phyloP scores from a whole-genome alignment of 2,113 vertebrate genomes.

The Hypomesus transpacificus region DNA sequence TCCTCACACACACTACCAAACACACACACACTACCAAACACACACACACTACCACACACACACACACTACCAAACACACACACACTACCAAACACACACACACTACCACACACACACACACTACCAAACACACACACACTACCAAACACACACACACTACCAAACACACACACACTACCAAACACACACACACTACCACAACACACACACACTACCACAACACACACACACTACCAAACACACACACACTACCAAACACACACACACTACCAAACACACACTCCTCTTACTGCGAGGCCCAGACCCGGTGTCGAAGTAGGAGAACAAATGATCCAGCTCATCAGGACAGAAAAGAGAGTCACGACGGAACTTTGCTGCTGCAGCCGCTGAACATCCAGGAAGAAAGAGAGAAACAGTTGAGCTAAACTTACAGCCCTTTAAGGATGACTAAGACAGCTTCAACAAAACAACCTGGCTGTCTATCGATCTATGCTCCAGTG shows the following conservation, averaged over 20 bases:
- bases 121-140: background rate
- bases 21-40: constrained; percentile 4
- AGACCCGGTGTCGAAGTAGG: constrained; percentile 91
- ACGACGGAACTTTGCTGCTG: constrained; percentile 87
- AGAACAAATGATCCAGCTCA: constrained; percentile 96
- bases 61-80: too few relatives aligned
- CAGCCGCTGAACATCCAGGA: constrained; percentile 62
- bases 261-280: too few relatives aligned
- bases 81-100: background rate
- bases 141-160: background rate
- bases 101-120: constrained; percentile 19
- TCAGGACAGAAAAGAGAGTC: constrained; percentile 97
- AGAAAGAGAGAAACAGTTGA: background rate
- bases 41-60: constrained; percentile 10
- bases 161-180: constrained; percentile 8
- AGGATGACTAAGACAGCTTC: background rate
- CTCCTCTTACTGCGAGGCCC: constrained; percentile 68
- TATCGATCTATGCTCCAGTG: background rate
- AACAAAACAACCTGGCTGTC: background rate
- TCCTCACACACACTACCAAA: constrained; percentile 27
- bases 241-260: constrained; percentile 15
- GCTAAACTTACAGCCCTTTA: background rate
- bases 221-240: constrained; percentile 4
- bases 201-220: constrained; percentile 6
- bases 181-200: too few relatives aligned